Percentiles rank a stretch among this genome's conserved stretches.
These are phyloP conservation scores for Champsocephalus gunnari DNA, from an alignment of 2,797 vertebrate species.

Conservation along the genomic window DNA sequence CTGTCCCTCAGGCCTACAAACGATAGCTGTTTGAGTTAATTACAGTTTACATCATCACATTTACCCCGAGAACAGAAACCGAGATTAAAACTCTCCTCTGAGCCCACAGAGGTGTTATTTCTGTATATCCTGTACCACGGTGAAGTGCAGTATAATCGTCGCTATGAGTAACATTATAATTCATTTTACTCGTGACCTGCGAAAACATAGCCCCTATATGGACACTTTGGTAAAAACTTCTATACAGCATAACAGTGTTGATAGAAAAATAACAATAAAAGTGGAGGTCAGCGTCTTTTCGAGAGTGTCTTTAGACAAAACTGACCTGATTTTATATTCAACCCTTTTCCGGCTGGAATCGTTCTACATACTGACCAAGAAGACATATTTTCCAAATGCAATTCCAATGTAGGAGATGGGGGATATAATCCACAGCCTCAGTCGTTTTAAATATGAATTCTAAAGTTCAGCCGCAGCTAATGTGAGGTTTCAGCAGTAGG, in stretches of 20 bases:
- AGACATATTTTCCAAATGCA: not conserved
- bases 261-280: slow-evolving; percentile 12
- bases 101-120: slow-evolving; percentile 69
- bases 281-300: not conserved
- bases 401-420: not conserved
- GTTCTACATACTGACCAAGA: not conserved
- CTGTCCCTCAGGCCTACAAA: slow-evolving; percentile 76
- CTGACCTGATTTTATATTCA: not conserved
- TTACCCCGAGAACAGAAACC: slow-evolving; percentile 77
- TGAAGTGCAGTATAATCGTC: slow-evolving; percentile 16
- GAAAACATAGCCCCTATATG: slow-evolving; percentile 39
- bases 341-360: not conserved
- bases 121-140: slow-evolving; percentile 48
- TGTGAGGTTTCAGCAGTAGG: not conserved
- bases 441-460: slow-evolving; percentile 2
- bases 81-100: slow-evolving; percentile 74
- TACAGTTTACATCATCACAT: slow-evolving; percentile 84
- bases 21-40: slow-evolving; percentile 82
- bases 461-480: not conserved
- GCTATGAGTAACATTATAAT: slow-evolving; percentile 54
- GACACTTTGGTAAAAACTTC: slow-evolving; percentile 22
- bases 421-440: not conserved
- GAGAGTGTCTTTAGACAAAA: not conserved
- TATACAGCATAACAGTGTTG: slow-evolving; percentile 5
- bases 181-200: slow-evolving; percentile 55